Conservation (phyloP, 2,113 vertebrate genomes). For the Gallinago jamesoni region DNA sequence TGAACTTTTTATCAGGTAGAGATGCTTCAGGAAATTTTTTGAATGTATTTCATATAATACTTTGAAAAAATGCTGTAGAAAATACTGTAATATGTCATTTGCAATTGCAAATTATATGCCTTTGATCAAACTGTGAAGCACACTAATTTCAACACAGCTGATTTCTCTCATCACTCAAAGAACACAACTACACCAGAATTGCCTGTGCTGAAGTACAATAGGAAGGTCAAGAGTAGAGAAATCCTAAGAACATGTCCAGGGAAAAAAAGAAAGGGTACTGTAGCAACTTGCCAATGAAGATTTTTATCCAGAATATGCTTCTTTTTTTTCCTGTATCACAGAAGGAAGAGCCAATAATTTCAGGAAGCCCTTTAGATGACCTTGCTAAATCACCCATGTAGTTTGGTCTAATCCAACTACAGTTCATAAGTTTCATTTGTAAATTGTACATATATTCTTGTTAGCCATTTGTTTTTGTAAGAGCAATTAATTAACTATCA, state of each 20-base stretch:
- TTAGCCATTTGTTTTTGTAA: background rate
- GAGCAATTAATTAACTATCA: background rate
- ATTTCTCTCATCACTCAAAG: background rate
- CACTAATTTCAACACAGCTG: background rate
- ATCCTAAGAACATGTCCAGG: background rate
- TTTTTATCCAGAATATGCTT: background rate
- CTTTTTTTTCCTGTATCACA: background rate
- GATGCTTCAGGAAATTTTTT: background rate
- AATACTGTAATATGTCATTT: background rate
- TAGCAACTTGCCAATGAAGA: background rate
- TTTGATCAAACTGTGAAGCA: background rate
- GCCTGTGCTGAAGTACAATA: background rate
- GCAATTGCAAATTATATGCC: background rate
- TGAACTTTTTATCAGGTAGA: background rate
- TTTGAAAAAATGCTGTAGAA: background rate
- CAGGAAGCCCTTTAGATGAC: background rate
- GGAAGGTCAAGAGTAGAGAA: background rate
- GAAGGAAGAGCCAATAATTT: background rate
- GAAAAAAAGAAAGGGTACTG: background rate
- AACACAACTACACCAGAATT: background rate
- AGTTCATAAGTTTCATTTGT: background rate
- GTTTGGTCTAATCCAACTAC: background rate
- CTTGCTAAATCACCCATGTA: rapidly evolving
- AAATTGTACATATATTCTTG: background rate
- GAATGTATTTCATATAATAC: background rate